Conservation (phyloP, 2,888 invertebrate genomes). For the Nomada hirtipes region DNA sequence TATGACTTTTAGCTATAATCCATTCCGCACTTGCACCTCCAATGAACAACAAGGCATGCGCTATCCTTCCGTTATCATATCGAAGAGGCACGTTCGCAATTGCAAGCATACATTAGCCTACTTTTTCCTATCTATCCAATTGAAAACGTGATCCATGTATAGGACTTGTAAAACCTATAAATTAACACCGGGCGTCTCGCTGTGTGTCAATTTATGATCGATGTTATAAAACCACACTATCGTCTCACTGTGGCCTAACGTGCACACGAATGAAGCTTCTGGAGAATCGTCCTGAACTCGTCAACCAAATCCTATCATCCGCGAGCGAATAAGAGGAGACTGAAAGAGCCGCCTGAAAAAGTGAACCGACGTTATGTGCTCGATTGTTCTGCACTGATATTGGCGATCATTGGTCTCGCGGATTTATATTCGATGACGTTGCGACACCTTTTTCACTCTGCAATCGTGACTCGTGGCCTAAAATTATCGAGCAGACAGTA, state of each 20-base stretch:
- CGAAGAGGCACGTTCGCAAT: neutral
- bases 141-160: neutral
- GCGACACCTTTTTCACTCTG: neutral
- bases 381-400: neutral
- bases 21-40: neutral
- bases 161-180: neutral
- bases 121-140: neutral
- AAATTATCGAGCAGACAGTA: slow-evolving; percentile 8
- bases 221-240: slow-evolving; percentile 6
- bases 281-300: neutral
- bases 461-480: neutral
- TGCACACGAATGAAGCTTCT: slow-evolving; percentile 7
- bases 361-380: neutral
- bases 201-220: slow-evolving; percentile 8
- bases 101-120: neutral
- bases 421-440: neutral
- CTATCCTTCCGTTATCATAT: neutral
- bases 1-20: neutral
- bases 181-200: neutral
- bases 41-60: neutral
- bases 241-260: neutral
- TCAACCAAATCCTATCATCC: too few species aligned
- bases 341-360: neutral
- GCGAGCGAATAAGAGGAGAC: neutral
- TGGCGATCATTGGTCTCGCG: neutral